These are phyloP conservation scores for Apoda limacodes DNA, from an alignment of 2,888 invertebrate genomes.

Conservation along the genomic window DNA sequence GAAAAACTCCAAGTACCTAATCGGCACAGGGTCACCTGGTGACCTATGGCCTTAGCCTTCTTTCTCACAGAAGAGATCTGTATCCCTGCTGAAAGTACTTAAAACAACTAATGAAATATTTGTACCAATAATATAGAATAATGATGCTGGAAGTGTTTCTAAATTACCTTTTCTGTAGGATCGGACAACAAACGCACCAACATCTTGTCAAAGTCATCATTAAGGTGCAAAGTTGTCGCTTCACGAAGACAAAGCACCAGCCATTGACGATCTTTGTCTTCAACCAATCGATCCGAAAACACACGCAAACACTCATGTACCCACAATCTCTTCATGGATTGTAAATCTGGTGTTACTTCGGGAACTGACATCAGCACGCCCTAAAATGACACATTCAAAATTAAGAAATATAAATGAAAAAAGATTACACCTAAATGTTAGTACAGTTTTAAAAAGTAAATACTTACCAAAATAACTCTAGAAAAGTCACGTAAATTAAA, in stretches of 20 bases:
- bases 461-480: constrained; percentile 82
- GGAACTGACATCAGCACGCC: constrained; percentile 93
- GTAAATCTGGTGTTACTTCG: constrained; percentile 87
- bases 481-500: constrained; percentile 96
- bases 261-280: constrained; percentile 86
- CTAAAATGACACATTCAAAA: constrained; percentile 54
- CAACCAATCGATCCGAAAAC: constrained; percentile 91
- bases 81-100: no score
- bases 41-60: no score
- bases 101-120: no score
- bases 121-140: no score
- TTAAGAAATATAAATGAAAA: no score
- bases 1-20: no score
- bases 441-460: no score
- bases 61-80: no score
- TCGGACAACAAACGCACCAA: constrained; percentile 71
- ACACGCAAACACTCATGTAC: constrained; percentile 94
- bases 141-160: background rate
- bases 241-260: constrained; percentile 76
- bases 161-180: constrained; percentile 31
- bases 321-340: constrained; percentile 92
- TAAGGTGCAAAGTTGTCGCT: constrained; percentile 70
- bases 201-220: constrained; percentile 76
- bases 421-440: no score
- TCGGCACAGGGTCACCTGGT: no score